Evolutionary conservation across 2,797 vertebrate species (phyloP).

Genomic region (Nyctibius grandis): DNA sequence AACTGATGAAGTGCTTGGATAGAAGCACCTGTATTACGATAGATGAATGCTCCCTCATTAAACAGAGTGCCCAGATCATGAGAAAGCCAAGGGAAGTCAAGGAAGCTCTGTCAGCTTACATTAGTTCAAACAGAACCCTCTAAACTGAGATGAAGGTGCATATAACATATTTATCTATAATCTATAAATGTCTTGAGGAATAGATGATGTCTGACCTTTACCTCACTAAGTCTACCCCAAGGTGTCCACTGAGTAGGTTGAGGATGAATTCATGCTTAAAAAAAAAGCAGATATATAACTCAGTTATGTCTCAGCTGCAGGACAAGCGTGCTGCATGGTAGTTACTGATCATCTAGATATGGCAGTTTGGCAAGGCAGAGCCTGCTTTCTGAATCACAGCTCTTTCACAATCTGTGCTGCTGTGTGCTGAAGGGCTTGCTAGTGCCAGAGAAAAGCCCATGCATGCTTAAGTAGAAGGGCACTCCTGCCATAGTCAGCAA

Average conservation of each 20-base stretch:
- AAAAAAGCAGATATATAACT: background rate
- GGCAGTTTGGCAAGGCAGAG: background rate
- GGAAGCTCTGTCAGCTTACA: background rate
- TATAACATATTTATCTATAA: background rate
- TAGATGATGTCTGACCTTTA: background rate
- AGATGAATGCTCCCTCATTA: background rate
- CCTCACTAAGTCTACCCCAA: background rate
- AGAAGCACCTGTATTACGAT: background rate
- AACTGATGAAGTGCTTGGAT: background rate
- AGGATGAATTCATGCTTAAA: background rate
- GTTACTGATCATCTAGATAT: background rate
- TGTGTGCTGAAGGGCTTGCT: background rate
- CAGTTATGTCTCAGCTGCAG: background rate
- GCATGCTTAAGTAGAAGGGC: background rate
- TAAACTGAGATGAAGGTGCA: background rate
- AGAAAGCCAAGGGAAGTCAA: background rate
- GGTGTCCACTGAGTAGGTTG: background rate
- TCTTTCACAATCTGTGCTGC: background rate
- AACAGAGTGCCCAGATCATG: background rate
- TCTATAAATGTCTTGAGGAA: background rate
- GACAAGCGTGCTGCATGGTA: background rate
- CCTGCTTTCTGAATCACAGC: background rate
- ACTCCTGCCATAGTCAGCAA: background rate
- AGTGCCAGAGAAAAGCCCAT: background rate
- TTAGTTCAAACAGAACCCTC: background rate